These are phyloP conservation scores for Tigriopus japonicus DNA, from an alignment of 1,140 invertebrate species.

Conservation along the genomic window DNA sequence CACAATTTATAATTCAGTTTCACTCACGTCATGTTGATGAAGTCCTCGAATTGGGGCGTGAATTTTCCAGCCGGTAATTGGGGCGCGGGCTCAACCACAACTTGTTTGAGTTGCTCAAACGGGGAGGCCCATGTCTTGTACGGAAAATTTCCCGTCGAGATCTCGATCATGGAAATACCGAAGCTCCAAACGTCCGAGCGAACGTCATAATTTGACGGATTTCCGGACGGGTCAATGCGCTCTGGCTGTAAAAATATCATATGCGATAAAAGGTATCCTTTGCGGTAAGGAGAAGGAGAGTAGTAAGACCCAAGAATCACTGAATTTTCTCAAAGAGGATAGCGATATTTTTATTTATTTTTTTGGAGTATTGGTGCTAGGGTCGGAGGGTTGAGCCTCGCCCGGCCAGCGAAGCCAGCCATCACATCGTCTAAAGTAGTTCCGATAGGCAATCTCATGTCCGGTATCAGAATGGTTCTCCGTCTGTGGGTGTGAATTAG, in stretches of 20 bases:
- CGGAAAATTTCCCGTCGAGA: slow-evolving; percentile 46
- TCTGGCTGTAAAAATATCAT: slow-evolving; percentile 50
- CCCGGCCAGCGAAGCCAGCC: too few species aligned
- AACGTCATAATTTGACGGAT: slow-evolving; percentile 58
- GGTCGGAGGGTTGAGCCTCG: too few species aligned
- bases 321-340: too few species aligned
- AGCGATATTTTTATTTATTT: too few species aligned
- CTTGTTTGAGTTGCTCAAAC: slow-evolving; percentile 82
- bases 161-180: slow-evolving; percentile 75
- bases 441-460: too few species aligned
- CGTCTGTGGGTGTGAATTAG: too few species aligned
- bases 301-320: too few species aligned
- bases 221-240: slow-evolving; percentile 65
- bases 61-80: slow-evolving; percentile 34
- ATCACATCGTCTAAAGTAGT: too few species aligned
- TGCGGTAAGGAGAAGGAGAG: too few species aligned
- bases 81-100: slow-evolving; percentile 68
- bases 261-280: too few species aligned
- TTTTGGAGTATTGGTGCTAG: too few species aligned
- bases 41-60: slow-evolving; percentile 18
- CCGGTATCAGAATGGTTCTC: too few species aligned
- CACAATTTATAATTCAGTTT: slow-evolving; percentile 25
- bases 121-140: slow-evolving; percentile 75
- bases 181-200: slow-evolving; percentile 90
- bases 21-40: slow-evolving; percentile 18